These are phyloP conservation scores for Lysandra coridon DNA, from an alignment of 2,888 invertebrate species.

Conservation along the genomic window DNA sequence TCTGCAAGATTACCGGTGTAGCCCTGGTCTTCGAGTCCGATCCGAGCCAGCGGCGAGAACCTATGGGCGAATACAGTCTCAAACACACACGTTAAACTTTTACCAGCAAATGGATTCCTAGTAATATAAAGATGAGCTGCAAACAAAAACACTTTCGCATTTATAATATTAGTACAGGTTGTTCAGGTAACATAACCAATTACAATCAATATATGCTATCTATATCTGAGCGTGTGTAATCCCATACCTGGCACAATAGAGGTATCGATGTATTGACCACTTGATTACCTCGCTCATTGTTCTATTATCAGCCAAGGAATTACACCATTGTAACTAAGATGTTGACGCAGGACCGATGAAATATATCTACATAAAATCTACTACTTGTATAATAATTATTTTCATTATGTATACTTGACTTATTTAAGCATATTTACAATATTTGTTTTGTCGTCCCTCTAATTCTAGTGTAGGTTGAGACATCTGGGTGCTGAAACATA, in stretches of 20 bases:
- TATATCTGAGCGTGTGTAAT: background rate
- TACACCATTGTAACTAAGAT: background rate
- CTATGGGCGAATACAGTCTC: too few species aligned
- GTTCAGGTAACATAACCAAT: background rate
- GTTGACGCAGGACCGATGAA: background rate
- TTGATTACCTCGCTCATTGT: slow-evolving; percentile 4
- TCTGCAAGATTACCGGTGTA: too few species aligned
- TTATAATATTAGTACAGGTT: background rate
- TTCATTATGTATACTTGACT: too few species aligned
- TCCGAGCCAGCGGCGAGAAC: too few species aligned
- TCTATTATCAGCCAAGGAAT: background rate
- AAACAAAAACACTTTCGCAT: background rate
- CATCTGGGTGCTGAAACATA: too few species aligned
- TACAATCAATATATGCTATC: background rate
- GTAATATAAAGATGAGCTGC: background rate
- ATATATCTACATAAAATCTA: background rate
- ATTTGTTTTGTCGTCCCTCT: too few species aligned
- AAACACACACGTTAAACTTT: background rate
- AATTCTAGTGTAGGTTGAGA: too few species aligned
- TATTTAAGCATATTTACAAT: too few species aligned
- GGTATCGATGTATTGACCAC: background rate
- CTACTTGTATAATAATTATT: too few species aligned
- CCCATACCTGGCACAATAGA: background rate
- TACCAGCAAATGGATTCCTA: background rate
- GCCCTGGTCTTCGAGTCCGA: too few species aligned